A percentile compares a stretch with the other conserved stretches of the same genome.
These are phyloP conservation scores for Astropecten irregularis DNA, from an alignment of 53 echinoderm and acorn worm genomes.

Conservation along the genomic window DNA sequence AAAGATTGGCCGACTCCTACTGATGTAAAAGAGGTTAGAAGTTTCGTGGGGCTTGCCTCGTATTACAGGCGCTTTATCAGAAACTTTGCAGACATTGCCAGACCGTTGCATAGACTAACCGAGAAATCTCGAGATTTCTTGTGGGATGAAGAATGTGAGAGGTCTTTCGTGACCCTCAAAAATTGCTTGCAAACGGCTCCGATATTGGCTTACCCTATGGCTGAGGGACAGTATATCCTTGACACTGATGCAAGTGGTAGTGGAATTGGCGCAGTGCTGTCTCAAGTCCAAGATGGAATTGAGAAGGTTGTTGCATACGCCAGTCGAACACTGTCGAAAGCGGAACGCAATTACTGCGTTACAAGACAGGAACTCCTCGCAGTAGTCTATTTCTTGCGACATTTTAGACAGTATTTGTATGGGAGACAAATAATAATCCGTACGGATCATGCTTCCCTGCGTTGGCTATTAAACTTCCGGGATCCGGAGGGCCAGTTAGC, in stretches of 20 bases:
- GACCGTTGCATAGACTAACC: conserved; percentile 15
- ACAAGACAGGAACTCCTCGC: conserved; percentile 31
- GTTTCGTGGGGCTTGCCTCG: conserved; percentile 43
- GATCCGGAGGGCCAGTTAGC: conserved; percentile 19
- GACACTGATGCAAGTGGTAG: conserved; percentile 52
- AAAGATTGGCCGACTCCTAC: background rate
- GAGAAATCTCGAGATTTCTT: conserved; percentile 6
- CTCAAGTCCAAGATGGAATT: background rate
- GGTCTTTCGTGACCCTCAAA: conserved; percentile 10
- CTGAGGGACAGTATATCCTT: conserved; percentile 20
- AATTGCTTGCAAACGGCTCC: conserved; percentile 21
- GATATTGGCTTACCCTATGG: conserved; percentile 21
- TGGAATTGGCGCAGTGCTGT: conserved; percentile 1
- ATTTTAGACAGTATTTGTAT: conserved; percentile 30
- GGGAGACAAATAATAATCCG: background rate
- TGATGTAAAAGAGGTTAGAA: conserved; percentile 18
- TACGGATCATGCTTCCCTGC: conserved; percentile 8
- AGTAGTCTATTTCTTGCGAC: background rate
- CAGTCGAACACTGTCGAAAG: conserved; percentile 13
- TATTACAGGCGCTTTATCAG: conserved; percentile 36
- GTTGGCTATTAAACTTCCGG: conserved; percentile 13
- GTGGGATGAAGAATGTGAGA: conserved; percentile 23
- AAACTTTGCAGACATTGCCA: conserved; percentile 27
- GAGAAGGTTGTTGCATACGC: conserved; percentile 19
- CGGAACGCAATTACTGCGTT: conserved; percentile 34